phyloP scores from a whole-genome alignment of 2,797 vertebrate genomes.

The Allenopithecus nigroviridis region DNA sequence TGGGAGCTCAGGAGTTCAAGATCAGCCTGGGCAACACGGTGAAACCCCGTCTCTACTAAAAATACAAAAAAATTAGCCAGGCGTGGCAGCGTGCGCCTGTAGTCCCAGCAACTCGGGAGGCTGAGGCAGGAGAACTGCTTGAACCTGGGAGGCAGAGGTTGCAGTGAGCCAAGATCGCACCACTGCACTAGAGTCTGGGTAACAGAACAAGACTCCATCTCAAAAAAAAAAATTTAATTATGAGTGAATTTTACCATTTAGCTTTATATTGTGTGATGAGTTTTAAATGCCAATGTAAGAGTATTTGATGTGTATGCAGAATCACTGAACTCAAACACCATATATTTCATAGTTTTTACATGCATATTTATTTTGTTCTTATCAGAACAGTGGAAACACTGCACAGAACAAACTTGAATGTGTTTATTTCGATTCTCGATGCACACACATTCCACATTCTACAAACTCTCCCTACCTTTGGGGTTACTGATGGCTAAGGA shows the following conservation, averaged over 20 bases:
- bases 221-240: not conserved
- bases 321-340: not conserved
- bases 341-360: not conserved
- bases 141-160: not conserved
- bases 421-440: not conserved
- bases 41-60: not conserved
- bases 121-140: not conserved
- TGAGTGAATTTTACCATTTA: not conserved
- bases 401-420: not conserved
- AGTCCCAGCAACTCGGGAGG: not conserved
- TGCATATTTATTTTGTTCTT: not conserved
- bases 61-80: not conserved
- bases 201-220: not conserved
- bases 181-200: not conserved
- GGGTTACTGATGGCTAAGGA: not conserved
- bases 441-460: not conserved
- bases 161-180: not conserved
- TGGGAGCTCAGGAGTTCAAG: not conserved
- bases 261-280: not conserved
- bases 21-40: not conserved
- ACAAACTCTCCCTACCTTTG: not conserved
- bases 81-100: rapidly evolving
- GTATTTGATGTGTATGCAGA: not conserved
- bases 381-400: not conserved
- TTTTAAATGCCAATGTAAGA: not conserved